Percentiles rank a stretch among this genome's conserved stretches.
Evolutionary conservation across 2,888 invertebrate species (phyloP).

Genomic region (Coecobrya sp.): DNA sequence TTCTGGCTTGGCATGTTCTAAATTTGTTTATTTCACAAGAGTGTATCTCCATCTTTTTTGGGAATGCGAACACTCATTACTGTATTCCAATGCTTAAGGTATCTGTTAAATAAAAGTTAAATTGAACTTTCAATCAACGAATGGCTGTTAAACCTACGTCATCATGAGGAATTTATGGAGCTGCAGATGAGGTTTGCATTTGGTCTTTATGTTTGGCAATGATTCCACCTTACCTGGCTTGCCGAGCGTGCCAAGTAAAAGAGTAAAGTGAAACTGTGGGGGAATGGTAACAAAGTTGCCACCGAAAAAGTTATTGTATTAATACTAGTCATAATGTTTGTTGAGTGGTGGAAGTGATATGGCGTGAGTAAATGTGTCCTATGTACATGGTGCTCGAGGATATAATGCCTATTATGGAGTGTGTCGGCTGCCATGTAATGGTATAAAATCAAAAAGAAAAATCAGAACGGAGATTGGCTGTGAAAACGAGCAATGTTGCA

Average conservation of each 20-base stretch:
- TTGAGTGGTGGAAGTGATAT: conserved; percentile 34
- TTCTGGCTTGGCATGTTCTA: no score
- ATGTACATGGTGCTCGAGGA: neutral
- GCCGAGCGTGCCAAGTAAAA: neutral
- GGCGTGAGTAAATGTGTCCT: conserved; percentile 9
- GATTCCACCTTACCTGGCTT: conserved; percentile 1
- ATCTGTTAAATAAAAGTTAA: no score
- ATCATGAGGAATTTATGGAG: no score
- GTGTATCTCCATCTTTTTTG: no score
- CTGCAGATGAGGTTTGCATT: no score
- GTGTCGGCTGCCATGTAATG: neutral
- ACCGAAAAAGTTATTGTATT: conserved; percentile 30
- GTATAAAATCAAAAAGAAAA: conserved; percentile 22
- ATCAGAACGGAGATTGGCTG: conserved; percentile 47
- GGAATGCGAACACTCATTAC: no score
- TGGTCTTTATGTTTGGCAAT: neutral
- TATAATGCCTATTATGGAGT: neutral
- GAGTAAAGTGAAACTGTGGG: neutral
- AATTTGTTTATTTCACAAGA: no score
- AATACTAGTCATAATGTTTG: conserved; percentile 32
- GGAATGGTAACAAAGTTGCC: neutral
- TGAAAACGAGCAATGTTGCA: conserved; percentile 46
- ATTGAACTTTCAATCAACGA: no score
- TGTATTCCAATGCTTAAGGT: no score
- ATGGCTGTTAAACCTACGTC: no score